Evolutionary conservation across 2,113 vertebrate genomes (phyloP), one percentile per base, ranked within the genome.

Genomic region (Rousettus leschenaultii): DNA sequence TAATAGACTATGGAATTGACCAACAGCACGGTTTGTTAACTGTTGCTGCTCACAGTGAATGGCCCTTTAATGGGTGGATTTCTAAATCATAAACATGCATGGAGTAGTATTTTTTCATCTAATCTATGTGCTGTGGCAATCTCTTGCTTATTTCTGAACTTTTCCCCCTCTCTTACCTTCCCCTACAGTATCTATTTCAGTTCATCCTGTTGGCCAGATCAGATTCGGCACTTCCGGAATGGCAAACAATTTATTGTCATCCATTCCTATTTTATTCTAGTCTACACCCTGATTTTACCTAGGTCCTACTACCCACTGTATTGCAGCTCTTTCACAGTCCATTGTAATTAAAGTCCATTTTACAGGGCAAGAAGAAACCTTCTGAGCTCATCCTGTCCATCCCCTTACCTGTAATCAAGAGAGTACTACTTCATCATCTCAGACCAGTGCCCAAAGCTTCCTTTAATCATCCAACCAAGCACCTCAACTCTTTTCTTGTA

Each of bases 231-330:
- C 97, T 98, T 98, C 98, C 98, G 98, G 98, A 98, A 98, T 98
- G 98, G 98, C 98, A 99, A 99, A 98, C 98, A 98, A 97, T 99
- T 99, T 98, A 98, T 98, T 99, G 98, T 98, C 97, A 98, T 98
- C 98, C 98, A 98, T 98, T 98, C 97, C 97, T 71, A 95, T 98
- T 98, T 79, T 97, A 97, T 98, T 97, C 97, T 98, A 83, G 91
- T 98, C 96, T 98, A 95, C 96, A 97, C 66, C 45, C 96, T 98
- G 95, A 97, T 96, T 95, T 97, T 97, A 97, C 97, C 97, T 91
- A 97, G 98, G 98, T 98, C 98, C 97, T 98, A 97, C 89, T 97
- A 98, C 96, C 97, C 68, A 96, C 53, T 26, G 2, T 86, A 59
- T 89, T 96, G 68, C 68, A 93, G 61, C 73, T 92, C 57, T 91